Percentiles rank a stretch among this genome's conserved stretches.
Evolutionary conservation across 2,797 vertebrate species (phyloP).

Genomic region (Acanthurus tractus): DNA sequence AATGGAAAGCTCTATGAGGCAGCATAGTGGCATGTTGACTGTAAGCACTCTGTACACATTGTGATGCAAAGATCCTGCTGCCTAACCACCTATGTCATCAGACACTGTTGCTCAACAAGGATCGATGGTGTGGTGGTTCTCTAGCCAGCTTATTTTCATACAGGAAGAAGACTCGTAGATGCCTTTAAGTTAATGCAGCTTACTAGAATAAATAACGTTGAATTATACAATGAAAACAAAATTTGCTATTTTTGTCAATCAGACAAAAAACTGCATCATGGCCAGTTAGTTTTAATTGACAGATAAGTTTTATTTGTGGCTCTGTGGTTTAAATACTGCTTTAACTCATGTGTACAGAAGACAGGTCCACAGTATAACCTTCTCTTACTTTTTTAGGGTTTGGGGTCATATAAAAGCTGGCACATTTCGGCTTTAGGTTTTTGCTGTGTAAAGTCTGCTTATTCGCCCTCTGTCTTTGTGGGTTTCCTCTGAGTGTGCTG

Average conservation of each 20-base stretch:
- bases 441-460: too few relatives aligned
- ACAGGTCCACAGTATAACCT: background rate
- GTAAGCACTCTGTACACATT: constrained; percentile 22
- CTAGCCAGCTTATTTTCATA: background rate
- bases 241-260: too few relatives aligned
- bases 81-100: constrained; percentile 3
- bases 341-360: background rate
- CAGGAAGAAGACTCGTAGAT: background rate
- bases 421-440: too few relatives aligned
- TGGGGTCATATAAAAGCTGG: too few relatives aligned
- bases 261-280: background rate
- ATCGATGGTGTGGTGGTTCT: background rate
- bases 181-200: background rate
- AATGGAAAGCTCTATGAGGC: constrained; percentile 30
- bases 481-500: too few relatives aligned
- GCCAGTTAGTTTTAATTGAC: too few relatives aligned
- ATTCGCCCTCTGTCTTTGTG: too few relatives aligned
- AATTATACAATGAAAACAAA: too few relatives aligned
- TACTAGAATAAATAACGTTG: background rate
- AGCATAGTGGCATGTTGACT: constrained; percentile 22
- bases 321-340: background rate
- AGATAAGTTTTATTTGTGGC: background rate
- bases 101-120: constrained; percentile 10
- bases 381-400: too few relatives aligned
- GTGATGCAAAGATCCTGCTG: constrained; percentile 41